phyloP scores from a whole-genome alignment of 1,140 invertebrate species.

The Aphelenchoides besseyi region DNA sequence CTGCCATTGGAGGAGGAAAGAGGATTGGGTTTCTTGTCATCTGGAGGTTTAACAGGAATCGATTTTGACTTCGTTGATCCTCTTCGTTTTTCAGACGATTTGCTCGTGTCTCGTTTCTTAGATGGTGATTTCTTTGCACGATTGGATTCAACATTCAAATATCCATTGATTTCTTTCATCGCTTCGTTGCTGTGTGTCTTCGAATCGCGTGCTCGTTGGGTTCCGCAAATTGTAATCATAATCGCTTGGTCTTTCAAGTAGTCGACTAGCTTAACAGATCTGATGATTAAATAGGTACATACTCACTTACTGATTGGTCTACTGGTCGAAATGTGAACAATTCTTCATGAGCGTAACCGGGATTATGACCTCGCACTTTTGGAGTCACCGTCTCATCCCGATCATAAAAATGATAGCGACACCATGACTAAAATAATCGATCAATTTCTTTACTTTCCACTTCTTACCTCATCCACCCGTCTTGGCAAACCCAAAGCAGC shows the following conservation, averaged over 20 bases:
- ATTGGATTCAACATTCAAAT: constrained; percentile 33
- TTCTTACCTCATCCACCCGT: constrained; percentile 44
- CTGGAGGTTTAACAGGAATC: background rate
- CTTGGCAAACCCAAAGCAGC: constrained; percentile 54
- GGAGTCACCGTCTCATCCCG: constrained; percentile 65
- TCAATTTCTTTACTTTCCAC: constrained; percentile 5
- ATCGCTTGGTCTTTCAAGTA: constrained; percentile 66
- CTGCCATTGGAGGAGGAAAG: no score
- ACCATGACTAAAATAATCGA: constrained; percentile 64
- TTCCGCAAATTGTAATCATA: constrained; percentile 67
- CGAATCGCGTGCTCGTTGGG: constrained; percentile 63
- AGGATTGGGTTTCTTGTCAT: background rate
- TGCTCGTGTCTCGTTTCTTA: background rate
- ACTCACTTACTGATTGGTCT: constrained; percentile 65
- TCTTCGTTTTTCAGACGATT: background rate
- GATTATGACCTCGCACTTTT: constrained; percentile 65
- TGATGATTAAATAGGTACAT: background rate
- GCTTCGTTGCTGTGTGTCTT: constrained; percentile 19
- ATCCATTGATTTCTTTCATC: constrained; percentile 16
- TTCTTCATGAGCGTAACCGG: constrained; percentile 67
- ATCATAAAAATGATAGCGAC: constrained; percentile 68
- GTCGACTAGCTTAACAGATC: constrained; percentile 64
- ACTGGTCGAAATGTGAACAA: constrained; percentile 64
- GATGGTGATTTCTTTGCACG: background rate
- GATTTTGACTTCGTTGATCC: background rate